Base-by-base conservation (phyloP, 2,888 invertebrate species). In the Tuta absoluta region DNA sequence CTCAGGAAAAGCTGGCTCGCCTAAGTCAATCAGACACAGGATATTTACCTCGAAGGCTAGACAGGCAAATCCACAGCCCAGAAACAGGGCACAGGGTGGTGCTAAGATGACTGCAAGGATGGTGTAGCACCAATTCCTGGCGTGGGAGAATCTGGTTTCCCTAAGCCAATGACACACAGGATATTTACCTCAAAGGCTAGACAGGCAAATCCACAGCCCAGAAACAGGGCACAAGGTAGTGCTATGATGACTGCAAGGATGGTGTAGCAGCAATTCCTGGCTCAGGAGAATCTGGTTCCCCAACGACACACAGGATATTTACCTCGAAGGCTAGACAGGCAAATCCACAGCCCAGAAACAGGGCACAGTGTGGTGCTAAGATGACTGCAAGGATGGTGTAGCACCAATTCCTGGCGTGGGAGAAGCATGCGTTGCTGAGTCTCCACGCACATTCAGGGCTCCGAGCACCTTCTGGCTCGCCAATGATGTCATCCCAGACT, bases 271-370 rank as follows among this genome's bases (percentile, higher is more conserved):
- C 28, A 2, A 28, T 2, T 28, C 5, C 28, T 28, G 28, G 28
- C 80, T 71, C 93, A 86, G 66, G 92, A 90, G 86, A 95, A 95
- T 77, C 95, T 94, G 63, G 90, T 11, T 2, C 12, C 8, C 2
- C 38, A 11, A 10, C 2, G 14, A 41, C 41, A 1, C 14, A 23
- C 21, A 21, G 23, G 11, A 23, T 53, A 7, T 23, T 23, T 77
- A 95, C 95, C 92, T 94, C 93, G 78, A 95, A 95, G 12, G 95
- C 93, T 17, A 95, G 86, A 71, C 94, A 95, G 51, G 95, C 95
- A 77, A 95, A 95, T 0, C 93, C 92, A 69, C 94, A 93, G 37
- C 95, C 95, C 60, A 95, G 91, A 69, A 93, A 85, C 67, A 95
- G 87, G 1, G 95, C 95, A 62, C 94, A 91, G 37, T 95, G 89